A percentile compares a stretch with the other conserved stretches of the same genome.
These are phyloP conservation scores for Andrena marginata DNA, from an alignment of 2,888 invertebrate genomes.

Conservation along the genomic window DNA sequence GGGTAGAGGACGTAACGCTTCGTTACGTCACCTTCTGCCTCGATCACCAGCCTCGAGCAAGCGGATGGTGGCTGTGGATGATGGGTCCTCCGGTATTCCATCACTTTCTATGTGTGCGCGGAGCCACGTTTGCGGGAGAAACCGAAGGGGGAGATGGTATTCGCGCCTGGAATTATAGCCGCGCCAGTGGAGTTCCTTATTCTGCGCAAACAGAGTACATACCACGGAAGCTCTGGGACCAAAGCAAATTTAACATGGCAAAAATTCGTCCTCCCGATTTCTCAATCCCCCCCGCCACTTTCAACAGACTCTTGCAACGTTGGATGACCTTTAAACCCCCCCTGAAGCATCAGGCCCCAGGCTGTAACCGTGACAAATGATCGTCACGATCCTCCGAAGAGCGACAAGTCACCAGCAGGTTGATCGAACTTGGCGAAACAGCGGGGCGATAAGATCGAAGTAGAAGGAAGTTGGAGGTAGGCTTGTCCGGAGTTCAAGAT, in stretches of 20 bases:
- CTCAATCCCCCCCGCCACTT: neutral
- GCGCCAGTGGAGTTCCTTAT: neutral
- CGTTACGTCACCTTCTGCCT: slow-evolving; percentile 69
- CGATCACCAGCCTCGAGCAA: slow-evolving; percentile 41
- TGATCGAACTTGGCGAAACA: neutral
- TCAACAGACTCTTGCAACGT: neutral
- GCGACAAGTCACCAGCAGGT: slow-evolving; percentile 19
- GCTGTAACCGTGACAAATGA: slow-evolving; percentile 14
- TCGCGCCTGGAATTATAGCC: slow-evolving; percentile 8
- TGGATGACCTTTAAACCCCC: neutral
- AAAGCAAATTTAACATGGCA: too few relatives aligned
- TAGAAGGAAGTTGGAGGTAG: neutral
- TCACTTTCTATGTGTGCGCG: neutral
- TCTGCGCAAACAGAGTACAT: neutral
- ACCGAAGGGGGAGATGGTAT: slow-evolving; percentile 4
- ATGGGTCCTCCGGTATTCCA: slow-evolving; percentile 18
- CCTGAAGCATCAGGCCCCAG: neutral
- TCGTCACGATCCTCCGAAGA: neutral
- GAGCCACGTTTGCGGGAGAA: slow-evolving; percentile 12
- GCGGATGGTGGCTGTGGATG: slow-evolving; percentile 36
- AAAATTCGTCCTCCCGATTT: too few relatives aligned
- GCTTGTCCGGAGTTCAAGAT: neutral
- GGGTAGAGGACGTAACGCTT: slow-evolving; percentile 70
- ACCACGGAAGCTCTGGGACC: too few relatives aligned
- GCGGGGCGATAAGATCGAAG: neutral